Evolutionary conservation across 2,797 vertebrate species (phyloP), one percentile per base, ranked within the genome.

Genomic region (Iguana delicatissima): DNA sequence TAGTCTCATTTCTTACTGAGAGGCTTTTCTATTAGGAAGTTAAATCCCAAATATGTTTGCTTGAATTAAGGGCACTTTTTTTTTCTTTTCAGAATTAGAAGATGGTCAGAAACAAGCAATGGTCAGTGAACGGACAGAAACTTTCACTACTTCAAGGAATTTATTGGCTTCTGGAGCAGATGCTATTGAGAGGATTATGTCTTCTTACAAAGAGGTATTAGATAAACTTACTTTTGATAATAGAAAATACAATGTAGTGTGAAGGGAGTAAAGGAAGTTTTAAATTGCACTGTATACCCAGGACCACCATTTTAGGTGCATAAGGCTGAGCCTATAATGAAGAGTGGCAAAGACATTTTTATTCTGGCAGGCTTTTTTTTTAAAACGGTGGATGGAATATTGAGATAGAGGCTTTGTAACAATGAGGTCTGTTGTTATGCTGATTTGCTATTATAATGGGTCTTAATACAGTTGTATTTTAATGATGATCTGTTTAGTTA

Each of bases 151-250:
- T 1, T 99, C 99, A 52, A 98, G 99, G 32, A 99, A 99, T 96
- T 97, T 99, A 82, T 77, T 99, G 95, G 98, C 98, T 80, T 99
- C 99, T 6, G 99, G 98, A 92, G 99, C 98, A 1, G 99, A 99
- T 50, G 99, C 99, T 94, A 99, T 99, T 93, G 99, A 99, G 97
- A 98, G 99, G 95, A 99, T 99, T 96, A 99, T 99, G 99, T 99
- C 98, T 89, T 99, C 99, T 22, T 99, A 99, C 96, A 99, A 99
- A 98, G 99, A 99, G 99, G 99, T 99, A 97, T 85, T 88, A 42
- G 76, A 73, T 2, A 92, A 92, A 92, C 32, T 92, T 85, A 38
- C 84, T 76, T 24, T 89, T 86, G 9, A 85, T 74, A 89, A 79
- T 29, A 92, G 80, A 90, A 92, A 84, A 16, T 85, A 62, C 90